Evolutionary conservation across 2,797 vertebrate species (phyloP), one percentile per base, ranked within the genome.

Genomic region (Telmatherina bonti): DNA sequence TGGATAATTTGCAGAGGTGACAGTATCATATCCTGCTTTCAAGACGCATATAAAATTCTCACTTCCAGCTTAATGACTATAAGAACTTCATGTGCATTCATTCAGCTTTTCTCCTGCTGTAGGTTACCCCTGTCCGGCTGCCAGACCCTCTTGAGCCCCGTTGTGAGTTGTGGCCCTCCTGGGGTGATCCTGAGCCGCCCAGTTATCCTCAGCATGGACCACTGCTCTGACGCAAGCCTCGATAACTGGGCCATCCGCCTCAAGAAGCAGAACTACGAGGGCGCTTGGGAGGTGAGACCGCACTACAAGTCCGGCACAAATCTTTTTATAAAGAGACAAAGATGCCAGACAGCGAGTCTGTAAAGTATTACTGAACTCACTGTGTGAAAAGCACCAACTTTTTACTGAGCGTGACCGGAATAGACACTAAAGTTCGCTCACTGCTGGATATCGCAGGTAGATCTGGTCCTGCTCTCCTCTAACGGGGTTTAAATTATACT

Each of bases 161-260:
- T 99, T 5, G 96, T 99, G 92, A 98, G 97, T 94, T 99, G 97
- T 1, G 98, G 98, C 27, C 97, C 98, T 31, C 98, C 97, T 0
- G 97, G 97, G 33, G 98, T 99, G 84, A 93, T 99, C 81, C 96
- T 99, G 83, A 98, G 97, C 51, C 94, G 97, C 31, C 97, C 98
- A 0, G 97, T 97, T 91, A 98, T 99, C 93, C 95, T 99, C 72
- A 94, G 96, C 85, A 96, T 99, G 97, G 96, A 97, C 87, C 98
- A 99, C 91, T 99, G 97, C 45, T 97, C 96, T 64, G 98, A 99
- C 86, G 96, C 96, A 78, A 96, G 95, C 54, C 94, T 96, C 0
- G 97, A 99, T 87, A 97, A 97, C 94, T 99, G 98, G 98, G 96
- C 96, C 89, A 93, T 99, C 76, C 95, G 92, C 65, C 96, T 99